Evolutionary conservation across 2,113 vertebrate species (phyloP).

Genomic region (Paralichthys olivaceus): DNA sequence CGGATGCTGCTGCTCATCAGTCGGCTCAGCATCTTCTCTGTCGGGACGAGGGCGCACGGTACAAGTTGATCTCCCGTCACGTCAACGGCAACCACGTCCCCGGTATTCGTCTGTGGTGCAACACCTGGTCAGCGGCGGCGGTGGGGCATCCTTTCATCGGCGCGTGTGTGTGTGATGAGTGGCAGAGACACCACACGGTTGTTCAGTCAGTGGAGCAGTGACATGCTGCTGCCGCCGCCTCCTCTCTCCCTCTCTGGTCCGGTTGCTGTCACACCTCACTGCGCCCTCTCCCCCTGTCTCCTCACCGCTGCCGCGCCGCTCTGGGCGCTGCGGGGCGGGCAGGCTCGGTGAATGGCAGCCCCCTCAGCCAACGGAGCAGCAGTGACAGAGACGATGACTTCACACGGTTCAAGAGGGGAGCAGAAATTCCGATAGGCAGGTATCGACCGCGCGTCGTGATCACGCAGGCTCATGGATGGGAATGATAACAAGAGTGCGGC

Average conservation of each 20-base stretch:
- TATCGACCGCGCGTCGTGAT: conserved; percentile 40
- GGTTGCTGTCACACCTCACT: conserved; percentile 48
- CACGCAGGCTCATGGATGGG: conserved; percentile 31
- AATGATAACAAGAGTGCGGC: conserved; percentile 35
- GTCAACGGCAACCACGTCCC: conserved; percentile 53
- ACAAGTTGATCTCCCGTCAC: conserved; percentile 59
- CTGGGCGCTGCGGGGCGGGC: conserved; percentile 37
- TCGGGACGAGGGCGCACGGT: conserved; percentile 70
- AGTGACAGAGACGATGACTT: conserved; percentile 35
- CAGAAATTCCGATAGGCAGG: conserved; percentile 55
- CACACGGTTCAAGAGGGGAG: conserved; percentile 15
- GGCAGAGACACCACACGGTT: background rate
- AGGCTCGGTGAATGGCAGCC: conserved; percentile 32
- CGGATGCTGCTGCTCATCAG: conserved; percentile 97
- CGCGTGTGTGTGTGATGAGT: background rate
- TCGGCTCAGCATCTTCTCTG: conserved; percentile 94
- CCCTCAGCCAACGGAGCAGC: conserved; percentile 38
- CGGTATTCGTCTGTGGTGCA: conserved; percentile 43
- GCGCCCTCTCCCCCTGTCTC: conserved; percentile 45
- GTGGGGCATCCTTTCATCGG: conserved; percentile 66
- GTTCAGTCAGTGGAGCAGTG: background rate
- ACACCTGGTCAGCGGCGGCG: conserved; percentile 64
- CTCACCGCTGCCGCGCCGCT: conserved; percentile 54
- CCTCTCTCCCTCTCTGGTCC: conserved; percentile 40
- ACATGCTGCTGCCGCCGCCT: background rate